Base-by-base conservation (phyloP, 2,797 vertebrate genomes). In the Coregonus ussuriensis region DNA sequence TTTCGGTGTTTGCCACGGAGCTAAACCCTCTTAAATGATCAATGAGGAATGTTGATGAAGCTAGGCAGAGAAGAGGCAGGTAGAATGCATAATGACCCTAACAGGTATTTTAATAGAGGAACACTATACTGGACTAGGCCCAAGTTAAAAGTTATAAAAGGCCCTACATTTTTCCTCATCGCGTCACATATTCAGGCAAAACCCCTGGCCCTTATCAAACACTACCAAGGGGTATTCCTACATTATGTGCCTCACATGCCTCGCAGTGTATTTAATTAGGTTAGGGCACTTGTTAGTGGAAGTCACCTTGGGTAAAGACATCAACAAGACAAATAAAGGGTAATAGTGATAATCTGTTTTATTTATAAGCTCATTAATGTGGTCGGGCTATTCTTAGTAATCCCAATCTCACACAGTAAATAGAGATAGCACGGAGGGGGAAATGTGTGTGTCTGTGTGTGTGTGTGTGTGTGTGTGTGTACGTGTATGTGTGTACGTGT, bases 261-360 rank as follows among this genome's bases (percentile, higher is more conserved):
- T 66, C 25, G 63, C 4, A 3, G 65, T 35, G 65, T 67, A 16
- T 67, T 67, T 33, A 68, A 35, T 63, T 63, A 25, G 29, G 59
- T 63, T 9, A 29, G 7, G 14, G 13, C 4, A 15, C 7, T 63
- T 25, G 25, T 16, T 3, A 56, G 53, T 6, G 11, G 84, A 87
- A 91, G 89, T 93, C 91, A 91, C 91, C 91, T 92, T 92, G 86
- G 85, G 79, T 76, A 62, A 76, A 85, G 89, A 80, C 88, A 84
- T 87, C 80, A 73, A 88, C 78, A 54, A 72, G 70, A 79, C 31
- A 59, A 53, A 51, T 84, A 86, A 91, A 89, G 87, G 87, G 82
- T 83, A 87, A 90, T 88, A 85, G 89, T 83, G 88, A 89, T 88
- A 85, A 90, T 89, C 81, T 77, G 79, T 83, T 81, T 83, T 62